phyloP scores from a whole-genome alignment of 2,797 vertebrate genomes.

The Oryzias sinensis region DNA sequence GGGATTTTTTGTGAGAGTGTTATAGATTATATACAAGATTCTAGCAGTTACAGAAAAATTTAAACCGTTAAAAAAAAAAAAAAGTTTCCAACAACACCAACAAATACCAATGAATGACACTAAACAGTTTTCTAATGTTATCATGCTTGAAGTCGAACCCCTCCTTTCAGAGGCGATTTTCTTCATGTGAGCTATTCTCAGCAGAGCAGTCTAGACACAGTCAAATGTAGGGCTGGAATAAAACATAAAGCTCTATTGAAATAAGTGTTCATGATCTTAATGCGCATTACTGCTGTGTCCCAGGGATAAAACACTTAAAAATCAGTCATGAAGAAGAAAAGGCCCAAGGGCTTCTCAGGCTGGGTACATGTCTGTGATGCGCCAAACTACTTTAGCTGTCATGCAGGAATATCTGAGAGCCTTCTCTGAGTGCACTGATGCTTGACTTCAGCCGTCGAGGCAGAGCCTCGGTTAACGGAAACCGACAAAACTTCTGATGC shows the following conservation, averaged over 20 bases:
- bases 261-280: constrained; percentile 86
- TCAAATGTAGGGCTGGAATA: constrained; percentile 73
- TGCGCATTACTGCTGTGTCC: constrained; percentile 85
- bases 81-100: no score
- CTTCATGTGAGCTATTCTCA: constrained; percentile 51
- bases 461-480: constrained; percentile 71
- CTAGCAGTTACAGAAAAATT: no score
- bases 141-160: constrained; percentile 10
- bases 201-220: constrained; percentile 63
- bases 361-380: constrained; percentile 75
- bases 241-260: constrained; percentile 86
- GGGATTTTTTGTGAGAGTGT: no score
- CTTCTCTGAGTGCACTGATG: constrained; percentile 69
- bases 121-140: constrained; percentile 14
- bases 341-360: constrained; percentile 73
- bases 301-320: constrained; percentile 86
- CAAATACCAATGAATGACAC: no score
- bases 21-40: no score
- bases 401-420: constrained; percentile 68
- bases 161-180: constrained; percentile 18
- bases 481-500: constrained; percentile 77
- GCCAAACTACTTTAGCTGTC: constrained; percentile 81
- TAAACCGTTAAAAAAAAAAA: no score
- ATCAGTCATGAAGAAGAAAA: constrained; percentile 80
- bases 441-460: constrained; percentile 73